Percentiles rank a stretch among this genome's conserved stretches.
Evolutionary conservation across 23 tunicate species (phyloP).

Genomic region (Clavelina lepadiformis): DNA sequence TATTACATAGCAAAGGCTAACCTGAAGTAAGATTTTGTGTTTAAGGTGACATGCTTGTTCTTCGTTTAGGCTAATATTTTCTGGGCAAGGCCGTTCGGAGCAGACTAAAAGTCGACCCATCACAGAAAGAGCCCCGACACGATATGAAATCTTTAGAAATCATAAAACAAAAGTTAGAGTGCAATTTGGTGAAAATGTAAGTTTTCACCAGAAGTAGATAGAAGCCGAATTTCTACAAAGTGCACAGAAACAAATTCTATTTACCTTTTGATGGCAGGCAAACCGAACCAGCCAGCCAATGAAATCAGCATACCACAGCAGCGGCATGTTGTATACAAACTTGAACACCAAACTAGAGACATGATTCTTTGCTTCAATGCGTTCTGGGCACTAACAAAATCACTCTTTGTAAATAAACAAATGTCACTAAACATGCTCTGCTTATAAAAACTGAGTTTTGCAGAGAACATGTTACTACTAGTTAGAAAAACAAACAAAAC

Average conservation of each 20-base stretch:
- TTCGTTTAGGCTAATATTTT: not conserved
- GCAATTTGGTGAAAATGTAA: not conserved
- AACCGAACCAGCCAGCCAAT: slow-evolving; percentile 37
- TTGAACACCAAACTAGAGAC: slow-evolving; percentile 16
- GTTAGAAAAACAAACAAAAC: too few relatives aligned
- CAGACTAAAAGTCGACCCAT: not conserved
- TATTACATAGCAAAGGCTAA: too few relatives aligned
- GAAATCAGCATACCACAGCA: slow-evolving; percentile 50
- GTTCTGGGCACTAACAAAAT: slow-evolving; percentile 66
- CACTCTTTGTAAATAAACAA: too few relatives aligned
- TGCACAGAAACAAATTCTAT: not conserved
- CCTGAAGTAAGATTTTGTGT: not conserved
- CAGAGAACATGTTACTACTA: too few relatives aligned
- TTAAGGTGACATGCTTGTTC: not conserved
- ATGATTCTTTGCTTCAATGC: slow-evolving; percentile 54
- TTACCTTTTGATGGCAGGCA: slow-evolving; percentile 31
- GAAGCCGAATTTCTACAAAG: not conserved
- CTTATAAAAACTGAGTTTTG: too few relatives aligned
- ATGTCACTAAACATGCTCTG: too few relatives aligned
- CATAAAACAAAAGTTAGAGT: not conserved
- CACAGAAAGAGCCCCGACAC: not conserved
- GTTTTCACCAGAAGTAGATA: not conserved
- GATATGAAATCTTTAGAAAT: not conserved
- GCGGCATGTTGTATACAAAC: slow-evolving; percentile 43
- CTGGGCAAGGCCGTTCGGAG: not conserved